Evolutionary conservation across 1,140 invertebrate genomes (phyloP).

Genomic region (Gryon sp.): DNA sequence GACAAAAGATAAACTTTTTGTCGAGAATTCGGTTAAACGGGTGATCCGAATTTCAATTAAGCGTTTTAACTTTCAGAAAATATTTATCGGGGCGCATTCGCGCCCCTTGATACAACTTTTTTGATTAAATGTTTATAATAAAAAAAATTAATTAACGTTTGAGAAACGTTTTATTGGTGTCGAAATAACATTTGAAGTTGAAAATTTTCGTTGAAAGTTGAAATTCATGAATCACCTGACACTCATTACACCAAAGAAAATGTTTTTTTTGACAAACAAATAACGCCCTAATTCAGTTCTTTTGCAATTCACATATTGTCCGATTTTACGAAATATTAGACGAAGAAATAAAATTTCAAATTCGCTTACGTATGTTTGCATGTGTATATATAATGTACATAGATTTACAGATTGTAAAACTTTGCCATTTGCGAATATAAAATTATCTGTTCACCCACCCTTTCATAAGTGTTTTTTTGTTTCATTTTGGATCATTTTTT

Average conservation of each 20-base stretch:
- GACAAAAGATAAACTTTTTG: slow-evolving; percentile 38
- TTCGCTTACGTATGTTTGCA: slow-evolving; percentile 26
- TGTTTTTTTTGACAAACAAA: slow-evolving; percentile 24
- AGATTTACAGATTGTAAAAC: slow-evolving; percentile 41
- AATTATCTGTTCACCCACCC: slow-evolving; percentile 13
- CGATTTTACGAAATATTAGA: slow-evolving; percentile 32
- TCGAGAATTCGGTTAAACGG: slow-evolving; percentile 31
- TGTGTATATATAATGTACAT: slow-evolving; percentile 35
- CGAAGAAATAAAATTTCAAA: slow-evolving; percentile 33
- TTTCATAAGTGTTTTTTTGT: slow-evolving; percentile 12
- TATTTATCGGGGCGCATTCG: too few relatives aligned
- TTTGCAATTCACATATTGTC: slow-evolving; percentile 53
- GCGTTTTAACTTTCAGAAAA: too few relatives aligned
- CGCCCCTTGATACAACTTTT: too few relatives aligned
- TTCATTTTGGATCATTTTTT: slow-evolving; percentile 34
- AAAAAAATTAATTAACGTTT: too few relatives aligned
- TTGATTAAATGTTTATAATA: too few relatives aligned
- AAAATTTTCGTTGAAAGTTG: too few relatives aligned
- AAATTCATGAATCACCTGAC: too few relatives aligned
- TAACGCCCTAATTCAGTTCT: slow-evolving; percentile 55
- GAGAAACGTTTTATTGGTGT: too few relatives aligned
- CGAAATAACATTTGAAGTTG: too few relatives aligned
- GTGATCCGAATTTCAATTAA: too few relatives aligned
- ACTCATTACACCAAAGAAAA: slow-evolving; percentile 14
- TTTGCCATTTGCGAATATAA: slow-evolving; percentile 42